Evolutionary conservation across 2,888 invertebrate species (phyloP), one percentile per base, ranked within the genome.

Genomic region (Axea sp.): DNA sequence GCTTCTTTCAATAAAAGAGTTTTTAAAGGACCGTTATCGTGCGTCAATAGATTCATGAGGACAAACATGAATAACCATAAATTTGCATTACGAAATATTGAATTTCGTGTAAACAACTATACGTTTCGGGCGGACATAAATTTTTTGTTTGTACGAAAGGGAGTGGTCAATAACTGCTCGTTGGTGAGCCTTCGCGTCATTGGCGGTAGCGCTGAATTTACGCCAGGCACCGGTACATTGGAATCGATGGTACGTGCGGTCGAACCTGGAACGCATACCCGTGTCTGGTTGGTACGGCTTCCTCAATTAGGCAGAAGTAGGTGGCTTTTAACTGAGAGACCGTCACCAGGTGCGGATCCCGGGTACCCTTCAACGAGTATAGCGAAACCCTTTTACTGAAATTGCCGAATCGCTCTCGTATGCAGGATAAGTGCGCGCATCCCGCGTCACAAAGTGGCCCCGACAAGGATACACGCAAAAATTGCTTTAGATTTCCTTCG

Each of bases 311-410:
- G 80, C 77, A 79, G 80, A 83, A 83, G 81, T 81, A 80, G 72
- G 64, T 55, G 57, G 84, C 84, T 84, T 84, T 85, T 81, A 84
- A 84, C 77, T 69, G 78, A 77, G 78, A 77, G 78, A 78, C 79
- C 81, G 83, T 84, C 85, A 84, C 82, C 85, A 83, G 85, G 84
- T 85, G 85, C 79, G 65, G 80, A 64, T 47, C 53, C n/a, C 76
- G 65, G 72, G 76, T 62, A 68, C 41, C 49, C 53, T 68, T 74
- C 60, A 78, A 60, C 71, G 76, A 12, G 79, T 83, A 84, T 83
- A 81, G 81, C 77, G 65, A 82, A 86, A 86, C 84, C 86, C 86
- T 86, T 86, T 86, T 84, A 86, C 85, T 80, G 79, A 85, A 86
- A 86, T 86, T 86, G 84, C 84, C 78, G 78, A 81, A 80, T 81